phyloP scores from a whole-genome alignment of 2,888 invertebrate species.

The Protophormia terraenovae region DNA sequence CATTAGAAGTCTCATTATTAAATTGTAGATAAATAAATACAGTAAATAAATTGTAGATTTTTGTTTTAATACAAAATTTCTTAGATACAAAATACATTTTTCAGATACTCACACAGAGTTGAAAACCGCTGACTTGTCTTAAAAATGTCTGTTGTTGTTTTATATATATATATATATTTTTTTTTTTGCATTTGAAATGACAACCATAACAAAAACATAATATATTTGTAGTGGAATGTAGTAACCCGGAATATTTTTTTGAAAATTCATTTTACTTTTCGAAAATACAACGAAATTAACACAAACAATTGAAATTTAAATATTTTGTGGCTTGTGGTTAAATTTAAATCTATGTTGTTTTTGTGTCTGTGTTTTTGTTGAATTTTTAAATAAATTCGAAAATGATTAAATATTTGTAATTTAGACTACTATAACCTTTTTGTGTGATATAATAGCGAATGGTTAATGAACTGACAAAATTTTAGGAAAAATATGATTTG shows the following conservation, averaged over 20 bases:
- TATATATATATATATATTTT: not conserved
- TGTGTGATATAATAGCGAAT: not conserved
- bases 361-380: not conserved
- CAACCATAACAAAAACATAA: constrained; percentile 26
- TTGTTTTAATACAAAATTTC: constrained; percentile 23
- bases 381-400: not conserved
- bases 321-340: constrained; percentile 39
- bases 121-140: constrained; percentile 58
- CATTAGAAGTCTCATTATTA: not conserved
- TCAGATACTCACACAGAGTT: not conserved
- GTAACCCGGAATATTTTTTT: constrained; percentile 24
- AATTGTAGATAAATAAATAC: constrained; percentile 22
- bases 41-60: constrained; percentile 24
- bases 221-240: constrained; percentile 11
- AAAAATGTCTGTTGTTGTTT: constrained; percentile 22
- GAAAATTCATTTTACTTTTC: not conserved
- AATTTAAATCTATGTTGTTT: not conserved
- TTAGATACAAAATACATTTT: not conserved
- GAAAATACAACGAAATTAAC: not conserved
- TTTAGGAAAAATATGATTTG: not conserved
- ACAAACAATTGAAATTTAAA: constrained; percentile 11
- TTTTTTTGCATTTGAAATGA: constrained; percentile 33
- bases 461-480: constrained; percentile 9
- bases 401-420: not conserved
- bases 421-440: not conserved